Evolutionary conservation across 2,113 vertebrate species (phyloP), one percentile per base, ranked within the genome.

Genomic region (Mandrillus leucophaeus): DNA sequence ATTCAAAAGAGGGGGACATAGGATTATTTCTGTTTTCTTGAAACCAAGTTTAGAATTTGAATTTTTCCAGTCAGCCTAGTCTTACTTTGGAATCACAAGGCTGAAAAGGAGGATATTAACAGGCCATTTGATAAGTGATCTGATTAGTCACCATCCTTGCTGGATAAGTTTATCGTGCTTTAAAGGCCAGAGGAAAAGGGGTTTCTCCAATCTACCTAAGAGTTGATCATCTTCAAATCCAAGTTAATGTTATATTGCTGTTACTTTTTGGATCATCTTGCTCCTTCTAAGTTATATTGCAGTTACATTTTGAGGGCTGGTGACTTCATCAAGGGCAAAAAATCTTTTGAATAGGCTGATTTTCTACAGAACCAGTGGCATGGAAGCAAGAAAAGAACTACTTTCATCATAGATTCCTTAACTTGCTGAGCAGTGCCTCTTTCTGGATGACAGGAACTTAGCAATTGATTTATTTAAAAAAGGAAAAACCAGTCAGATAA

Each of bases 11-110:
- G 18, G 40, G n/a, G 83, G 18, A 23, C 30, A 88, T 59, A 57
- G 85, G 22, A 73, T 80, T 32, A 48, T 94, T 82, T 78, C 52
- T 86, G 55, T 83, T 96, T 91, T 52, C 30, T 87, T 95, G 43
- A 97, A 93, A 64, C 40, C 10, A 88, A 72, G 23, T 83, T 92
- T 85, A 93, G 72, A 88, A 90, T 85, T 88, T 66, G 52, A 45
- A 76, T 88, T 88, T 87, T 91, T 75, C 40, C 5, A 52, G 55
- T 90, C 14, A 80, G 55, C 40, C 70, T 90, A 35, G 20, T 81
- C 64, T 88, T 70, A 81, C 48, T 96, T 94, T 84, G 50, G 81
- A 70, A 92, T 97, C 81, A 81, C 32, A 82, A 70, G 48, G 35
- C 25, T 80, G 30, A 43, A 92, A 92, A 79, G 55, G 52, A 70